Evolutionary conservation across 2,888 invertebrate species (phyloP), one percentile per base, ranked within the genome.

Genomic region (Clitarchus hookeri): DNA sequence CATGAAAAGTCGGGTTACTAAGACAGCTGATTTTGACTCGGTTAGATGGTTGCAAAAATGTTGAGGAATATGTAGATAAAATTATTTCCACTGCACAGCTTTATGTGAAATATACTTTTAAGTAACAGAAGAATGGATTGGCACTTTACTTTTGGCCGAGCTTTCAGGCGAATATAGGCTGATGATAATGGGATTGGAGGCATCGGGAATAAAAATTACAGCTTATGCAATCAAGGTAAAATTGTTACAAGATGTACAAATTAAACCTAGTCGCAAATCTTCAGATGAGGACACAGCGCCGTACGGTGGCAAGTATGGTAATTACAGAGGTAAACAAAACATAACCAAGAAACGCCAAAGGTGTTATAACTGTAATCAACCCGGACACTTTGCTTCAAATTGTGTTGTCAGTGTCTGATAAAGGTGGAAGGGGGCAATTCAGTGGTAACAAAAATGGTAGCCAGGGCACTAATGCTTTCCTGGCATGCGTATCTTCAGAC

Each of bases 371-470:
- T n/a, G n/a, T n/a, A n/a, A n/a, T n/a, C n/a, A n/a, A n/a, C n/a
- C n/a, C n/a, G n/a, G n/a, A 80, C 80, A 80, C n/a, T 80, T 80
- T 19, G 36, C 80, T 16, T 26, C 36, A 80, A 80, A 80, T 26
- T 80, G 25, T 65, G 19, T 16, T 19, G 65, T 16, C 23, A 23
- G 16, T 13, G 65, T 65, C 6, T 16, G 26, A 80, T 11, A 80
- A 8, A 36, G 13, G 80, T 36, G 80, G n/a, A 26, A 36, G 4
- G 80, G 6, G 12, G 26, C 13, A 80, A 25, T 16, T 26, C 26
- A 25, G 26, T 26, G 16, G 6, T 80, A 80, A 25, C 4, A 12
- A 25, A 26, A 9, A 26, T 25, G 80, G 12, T 13, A 80, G 36
- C 11, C 26, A 6, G 19, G n/a, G n/a, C n/a, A n/a, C n/a, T n/a